Percentiles rank a stretch among this genome's conserved stretches.
phyloP scores from a whole-genome alignment of 1,140 invertebrate genomes.

The Carposina sasakii region DNA sequence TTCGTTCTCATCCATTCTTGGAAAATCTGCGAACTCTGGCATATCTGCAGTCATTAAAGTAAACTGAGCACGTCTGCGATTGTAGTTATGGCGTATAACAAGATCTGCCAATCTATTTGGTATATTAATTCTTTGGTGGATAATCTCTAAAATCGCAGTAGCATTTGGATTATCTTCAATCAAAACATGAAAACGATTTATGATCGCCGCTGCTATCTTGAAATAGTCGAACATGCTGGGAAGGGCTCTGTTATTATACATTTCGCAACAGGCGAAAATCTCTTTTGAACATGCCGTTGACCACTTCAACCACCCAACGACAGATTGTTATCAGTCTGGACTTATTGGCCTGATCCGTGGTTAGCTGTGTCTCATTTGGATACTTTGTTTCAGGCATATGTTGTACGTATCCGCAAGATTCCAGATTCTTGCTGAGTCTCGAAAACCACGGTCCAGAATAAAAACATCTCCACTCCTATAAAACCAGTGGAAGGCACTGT shows the following conservation, averaged over 20 bases:
- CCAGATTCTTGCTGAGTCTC: slow-evolving; percentile 3
- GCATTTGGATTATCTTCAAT: not conserved
- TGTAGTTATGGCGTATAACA: not conserved
- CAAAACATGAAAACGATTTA: slow-evolving; percentile 5
- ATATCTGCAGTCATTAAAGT: not conserved
- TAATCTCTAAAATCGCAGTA: not conserved
- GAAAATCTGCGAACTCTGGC: not conserved
- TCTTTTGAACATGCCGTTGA: slow-evolving; percentile 10
- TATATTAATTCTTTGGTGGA: slow-evolving; percentile 1
- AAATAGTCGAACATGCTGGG: slow-evolving; percentile 5
- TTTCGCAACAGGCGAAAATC: slow-evolving; percentile 3
- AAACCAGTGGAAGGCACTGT: not conserved
- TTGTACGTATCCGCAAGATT: slow-evolving; percentile 5
- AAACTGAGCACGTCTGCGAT: not conserved
- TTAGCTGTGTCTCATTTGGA: slow-evolving; percentile 8
- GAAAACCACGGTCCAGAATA: slow-evolving; percentile 8
- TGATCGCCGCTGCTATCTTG: slow-evolving; percentile 8
- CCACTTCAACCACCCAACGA: slow-evolving; percentile 11
- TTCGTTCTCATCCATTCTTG: not conserved
- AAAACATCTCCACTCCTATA: slow-evolving; percentile 6
- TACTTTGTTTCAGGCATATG: slow-evolving; percentile 9
- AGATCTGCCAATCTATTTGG: slow-evolving; percentile 3
- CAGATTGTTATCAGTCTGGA: slow-evolving; percentile 3
- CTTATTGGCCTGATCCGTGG: slow-evolving; percentile 5
- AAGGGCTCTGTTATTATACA: slow-evolving; percentile 1